Evolutionary conservation across 2,113 vertebrate genomes (phyloP).

Genomic region (Nesogale talazaci): DNA sequence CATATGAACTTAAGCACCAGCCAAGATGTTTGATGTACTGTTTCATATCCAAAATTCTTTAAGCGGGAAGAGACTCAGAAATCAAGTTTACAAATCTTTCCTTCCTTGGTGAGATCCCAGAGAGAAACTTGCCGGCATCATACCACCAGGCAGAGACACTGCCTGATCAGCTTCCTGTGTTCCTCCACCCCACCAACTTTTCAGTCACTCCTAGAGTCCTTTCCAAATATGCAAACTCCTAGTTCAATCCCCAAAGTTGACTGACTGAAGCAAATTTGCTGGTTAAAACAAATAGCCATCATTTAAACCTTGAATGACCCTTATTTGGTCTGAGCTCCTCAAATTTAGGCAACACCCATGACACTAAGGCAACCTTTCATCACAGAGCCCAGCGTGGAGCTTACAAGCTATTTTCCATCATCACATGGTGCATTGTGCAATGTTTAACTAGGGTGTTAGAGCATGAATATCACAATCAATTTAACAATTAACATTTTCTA

Average conservation of each 20-base stretch:
- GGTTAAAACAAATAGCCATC: constrained; percentile 11
- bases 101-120: not conserved
- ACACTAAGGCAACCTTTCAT: constrained; percentile 3
- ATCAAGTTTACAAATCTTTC: not conserved
- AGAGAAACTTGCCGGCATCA: not conserved
- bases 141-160: not conserved
- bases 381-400: constrained; percentile 9
- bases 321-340: constrained; percentile 53
- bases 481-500: constrained; percentile 68
- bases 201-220: not conserved
- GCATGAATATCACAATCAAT: constrained; percentile 65
- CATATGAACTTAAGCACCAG: not conserved
- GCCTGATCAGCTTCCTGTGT: rapidly evolving
- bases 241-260: not conserved
- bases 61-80: not conserved
- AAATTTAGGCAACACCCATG: constrained; percentile 15
- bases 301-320: not conserved
- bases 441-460: constrained; percentile 51
- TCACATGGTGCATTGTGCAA: constrained; percentile 46
- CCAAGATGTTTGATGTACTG: not conserved
- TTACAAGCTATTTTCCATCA: constrained; percentile 29
- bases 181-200: rapidly evolving
- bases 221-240: not conserved
- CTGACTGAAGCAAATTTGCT: not conserved
- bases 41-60: constrained; percentile 9